Conservation (phyloP, 2,113 vertebrate genomes). For the Hippocampus abdominalis region DNA sequence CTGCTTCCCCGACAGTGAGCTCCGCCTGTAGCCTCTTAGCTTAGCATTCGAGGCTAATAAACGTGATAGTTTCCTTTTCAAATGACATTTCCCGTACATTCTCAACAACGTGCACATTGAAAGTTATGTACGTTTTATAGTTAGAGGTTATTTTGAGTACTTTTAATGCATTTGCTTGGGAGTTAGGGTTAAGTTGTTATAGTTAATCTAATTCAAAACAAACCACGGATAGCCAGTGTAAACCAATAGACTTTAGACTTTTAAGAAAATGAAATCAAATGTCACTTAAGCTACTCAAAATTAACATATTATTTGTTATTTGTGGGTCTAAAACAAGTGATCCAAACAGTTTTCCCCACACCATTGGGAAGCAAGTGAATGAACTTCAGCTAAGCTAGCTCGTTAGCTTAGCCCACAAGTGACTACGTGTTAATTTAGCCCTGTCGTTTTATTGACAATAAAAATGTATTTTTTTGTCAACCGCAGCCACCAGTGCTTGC, state of each 20-base stretch:
- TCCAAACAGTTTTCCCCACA: not conserved
- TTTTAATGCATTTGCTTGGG: not conserved
- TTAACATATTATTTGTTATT: too few relatives aligned
- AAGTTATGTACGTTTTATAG: not conserved
- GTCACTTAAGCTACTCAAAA: too few relatives aligned
- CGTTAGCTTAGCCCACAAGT: not conserved
- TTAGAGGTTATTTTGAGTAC: not conserved
- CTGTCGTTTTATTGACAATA: not conserved
- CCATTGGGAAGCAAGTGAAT: not conserved
- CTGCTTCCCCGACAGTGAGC: slow-evolving; percentile 90
- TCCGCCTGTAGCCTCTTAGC: slow-evolving; percentile 31
- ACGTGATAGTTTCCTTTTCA: not conserved
- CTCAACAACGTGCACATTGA: not conserved
- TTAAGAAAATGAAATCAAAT: not conserved
- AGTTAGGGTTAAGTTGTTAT: not conserved
- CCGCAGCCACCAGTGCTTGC: too few relatives aligned
- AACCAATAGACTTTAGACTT: not conserved
- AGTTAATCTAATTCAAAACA: not conserved
- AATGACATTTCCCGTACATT: not conserved
- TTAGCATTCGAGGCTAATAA: slow-evolving; percentile 7
- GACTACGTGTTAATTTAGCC: not conserved
- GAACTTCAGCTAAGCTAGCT: not conserved
- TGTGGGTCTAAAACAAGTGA: too few relatives aligned
- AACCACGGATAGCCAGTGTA: not conserved
- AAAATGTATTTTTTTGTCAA: not conserved